Evolutionary conservation across 2,888 invertebrate species (phyloP), one percentile per base, ranked within the genome.

Genomic region (Andrena haemorrhoa): DNA sequence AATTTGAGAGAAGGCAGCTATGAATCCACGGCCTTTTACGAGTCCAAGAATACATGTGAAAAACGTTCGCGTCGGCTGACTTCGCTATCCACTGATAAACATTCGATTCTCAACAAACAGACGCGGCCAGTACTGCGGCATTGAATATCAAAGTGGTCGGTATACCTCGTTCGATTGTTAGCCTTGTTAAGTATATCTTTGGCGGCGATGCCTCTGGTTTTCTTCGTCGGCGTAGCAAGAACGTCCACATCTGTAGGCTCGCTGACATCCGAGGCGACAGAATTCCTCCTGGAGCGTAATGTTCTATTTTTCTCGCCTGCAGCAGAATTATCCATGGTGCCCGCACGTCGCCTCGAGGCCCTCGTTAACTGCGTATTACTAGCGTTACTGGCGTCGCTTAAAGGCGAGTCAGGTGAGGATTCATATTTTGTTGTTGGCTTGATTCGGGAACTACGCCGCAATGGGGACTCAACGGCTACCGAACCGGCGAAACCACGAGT

Each of bases 401-500:
- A 60, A 29, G 75, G n/a, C 3, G 89, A 88, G 20, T 87, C 89
- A 0, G 90, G 88, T 0, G 89, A 89, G 26, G 86, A 87, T 33
- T 77, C 86, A 73, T 83, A 77, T 47, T 77, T 81, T 12, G 26
- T 31, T 0, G 60, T 8, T n/a, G 69, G 68, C 33, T 84, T 89
- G 33, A 78, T 88, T 80, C 92, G 86, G 3, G 82, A 85, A 58
- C 92, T 92, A 2, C 91, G 89, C 10, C 92, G 89, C 33, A 91
- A 68, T 4, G 91, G 90, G 6, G 91, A 90, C 80, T 90, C 89
- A 8, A 83, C 68, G 1, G 79, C 64, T 2, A 76, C 51, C 0
- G 31, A 10, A 3, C 79, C 64, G 7, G 56, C 69, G 5, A 75
- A 16, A 2, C 71, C 68, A 71, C 89, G 87, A 3, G 86, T 83